Conservation (phyloP, 2,888 invertebrate species). For the Dolomedes plantarius region DNA sequence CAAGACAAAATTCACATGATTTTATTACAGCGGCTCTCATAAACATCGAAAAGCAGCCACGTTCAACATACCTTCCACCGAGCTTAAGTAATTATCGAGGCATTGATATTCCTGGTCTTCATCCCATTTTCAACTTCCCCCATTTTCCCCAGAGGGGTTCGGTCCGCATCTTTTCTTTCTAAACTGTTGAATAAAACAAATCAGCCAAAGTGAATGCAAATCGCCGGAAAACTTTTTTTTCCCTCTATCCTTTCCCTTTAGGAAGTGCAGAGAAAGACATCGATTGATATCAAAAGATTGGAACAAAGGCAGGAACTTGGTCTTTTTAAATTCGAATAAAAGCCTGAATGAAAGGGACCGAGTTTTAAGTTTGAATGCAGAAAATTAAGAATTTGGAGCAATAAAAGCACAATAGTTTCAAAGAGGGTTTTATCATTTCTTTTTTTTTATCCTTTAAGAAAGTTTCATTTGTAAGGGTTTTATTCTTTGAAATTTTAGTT, state of each 20-base stretch:
- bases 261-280: not conserved
- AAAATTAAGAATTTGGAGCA: conserved; percentile 15
- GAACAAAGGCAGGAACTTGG: conserved; percentile 21
- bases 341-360: conserved; percentile 11
- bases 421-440: not conserved
- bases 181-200: conserved; percentile 57
- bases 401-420: conserved; percentile 8
- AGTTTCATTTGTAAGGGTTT: not conserved
- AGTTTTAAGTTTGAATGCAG: conserved; percentile 24
- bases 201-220: conserved; percentile 67
- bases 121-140: not conserved
- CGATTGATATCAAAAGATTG: conserved; percentile 11
- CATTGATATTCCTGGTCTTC: conserved; percentile 1
- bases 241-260: not conserved
- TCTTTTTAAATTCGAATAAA: conserved; percentile 24
- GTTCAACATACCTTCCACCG: not conserved
- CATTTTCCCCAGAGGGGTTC: conserved; percentile 21
- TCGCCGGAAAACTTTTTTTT: conserved; percentile 21
- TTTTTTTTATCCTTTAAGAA: not conserved
- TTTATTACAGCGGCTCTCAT: no score
- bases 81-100: conserved; percentile 6
- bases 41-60: no score
- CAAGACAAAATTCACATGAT: no score
- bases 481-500: not conserved
- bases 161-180: conserved; percentile 10